Base-by-base conservation (phyloP, 2,888 invertebrate species). In the Litoditis marina region DNA sequence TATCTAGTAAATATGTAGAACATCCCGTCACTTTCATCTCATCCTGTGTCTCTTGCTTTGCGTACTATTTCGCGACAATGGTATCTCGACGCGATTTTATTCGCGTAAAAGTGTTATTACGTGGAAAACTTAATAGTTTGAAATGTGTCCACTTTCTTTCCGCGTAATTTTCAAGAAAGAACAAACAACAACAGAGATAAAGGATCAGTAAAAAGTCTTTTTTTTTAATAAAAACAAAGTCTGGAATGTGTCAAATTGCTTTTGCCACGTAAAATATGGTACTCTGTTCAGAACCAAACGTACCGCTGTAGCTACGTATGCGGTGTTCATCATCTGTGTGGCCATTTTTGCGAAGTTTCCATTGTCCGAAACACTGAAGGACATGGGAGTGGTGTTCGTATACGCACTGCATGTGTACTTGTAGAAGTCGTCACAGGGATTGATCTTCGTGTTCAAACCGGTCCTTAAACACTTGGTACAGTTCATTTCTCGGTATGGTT, bases 341-440 rank as follows among this genome's bases (percentile, higher is more conserved):
- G 60, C 63, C 73, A 73, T 73, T 36, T 65, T 63, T 39, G 27
- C 47, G 44, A 57, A 25, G 49, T 69, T 74, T 16, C 60, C 63
- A 16, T 60, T 44, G 49, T 73, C 71, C 1, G 74, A 73, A 22
- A 63, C 44, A 50, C 71, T 69, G 58, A 74, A 74, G 13, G 64
- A 53, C 66, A 71, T 73, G 4, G 31, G 42, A 16, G 58, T 61
- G n/a, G n/a, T n/a, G 13, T 63, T 44, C 53, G 63, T 63, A 42
- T 44, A 56, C 19, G 54, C 42, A 27, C 74, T 72, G 47, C 77
- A 77, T 3, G 74, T 71, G 66, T 69, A 77, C 0, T 61, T 51
- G 53, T 74, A 77, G 66, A 76, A 77, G 59, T 77, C 76, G 52
- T 71, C 64, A 62, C 77, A 77, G 8, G 77, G 77, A 57, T 76